Conservation (phyloP, 2,888 invertebrate genomes). For the Agrilus mali region DNA sequence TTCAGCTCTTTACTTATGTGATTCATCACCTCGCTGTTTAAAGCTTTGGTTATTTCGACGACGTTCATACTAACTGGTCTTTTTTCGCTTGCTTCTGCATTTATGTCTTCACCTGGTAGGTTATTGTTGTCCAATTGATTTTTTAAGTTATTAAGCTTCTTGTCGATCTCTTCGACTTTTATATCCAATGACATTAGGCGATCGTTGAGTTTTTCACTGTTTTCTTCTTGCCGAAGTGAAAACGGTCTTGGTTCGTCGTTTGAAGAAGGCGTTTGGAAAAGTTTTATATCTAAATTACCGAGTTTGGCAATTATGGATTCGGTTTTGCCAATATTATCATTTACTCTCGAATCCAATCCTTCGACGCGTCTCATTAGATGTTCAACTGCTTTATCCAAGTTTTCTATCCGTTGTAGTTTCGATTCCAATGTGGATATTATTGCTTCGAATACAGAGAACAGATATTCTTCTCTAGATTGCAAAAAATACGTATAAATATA, state of each 20-base stretch:
- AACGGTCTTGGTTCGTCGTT: conserved; percentile 18
- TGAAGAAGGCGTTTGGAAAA: conserved; percentile 38
- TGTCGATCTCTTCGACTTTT: conserved; percentile 73
- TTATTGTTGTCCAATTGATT: conserved; percentile 75
- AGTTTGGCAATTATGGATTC: conserved; percentile 71
- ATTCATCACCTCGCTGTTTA: conserved; percentile 67
- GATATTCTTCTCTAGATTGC: conserved; percentile 72
- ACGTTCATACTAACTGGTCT: conserved; percentile 75
- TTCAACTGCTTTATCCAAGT: conserved; percentile 77
- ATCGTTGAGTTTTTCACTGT: conserved; percentile 40
- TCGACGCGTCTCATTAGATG: conserved; percentile 77
- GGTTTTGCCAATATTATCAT: conserved; percentile 74
- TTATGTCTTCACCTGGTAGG: conserved; percentile 68
- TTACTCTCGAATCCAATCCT: conserved; percentile 66
- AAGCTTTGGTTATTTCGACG: conserved; percentile 70
- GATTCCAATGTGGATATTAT: conserved; percentile 81
- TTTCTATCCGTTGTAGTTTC: conserved; percentile 77
- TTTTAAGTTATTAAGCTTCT: conserved; percentile 63
- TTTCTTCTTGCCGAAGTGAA: conserved; percentile 3
- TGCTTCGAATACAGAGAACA: conserved; percentile 80
- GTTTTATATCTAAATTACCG: conserved; percentile 59
- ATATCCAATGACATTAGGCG: conserved; percentile 63
- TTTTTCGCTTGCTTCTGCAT: conserved; percentile 78
- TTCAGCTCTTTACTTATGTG: conserved; percentile 73
- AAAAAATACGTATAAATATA: conserved; percentile 14